Base-by-base conservation (phyloP, 92 coral and sea anemone genomes). In the Micromussa lordhowensis region DNA sequence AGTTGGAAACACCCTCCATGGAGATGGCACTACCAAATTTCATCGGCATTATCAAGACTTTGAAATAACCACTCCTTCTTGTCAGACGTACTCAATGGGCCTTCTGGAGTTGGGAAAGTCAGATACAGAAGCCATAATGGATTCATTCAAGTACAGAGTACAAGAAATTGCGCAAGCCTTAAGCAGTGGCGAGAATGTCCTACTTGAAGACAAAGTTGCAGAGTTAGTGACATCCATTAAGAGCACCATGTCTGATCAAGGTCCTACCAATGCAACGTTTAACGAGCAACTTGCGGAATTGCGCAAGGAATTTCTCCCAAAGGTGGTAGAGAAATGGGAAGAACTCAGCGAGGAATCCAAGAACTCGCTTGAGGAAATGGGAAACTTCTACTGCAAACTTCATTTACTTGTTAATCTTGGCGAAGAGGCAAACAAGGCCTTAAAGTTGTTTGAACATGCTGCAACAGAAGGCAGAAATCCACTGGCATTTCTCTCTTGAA, bases 401-500 rank as follows among this genome's bases (percentile, higher is more conserved):
- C 59, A 88, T 30, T 82, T 88, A 53, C 86, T 88, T 69, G 87
- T 88, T 4, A 88, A 88, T 70, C 79, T 88, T 38, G 91, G 75
- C 28, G 69, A 88, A 38, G 87, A 88, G 35, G 91, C 87, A 80
- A 88, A 81, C 76, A 81, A 88, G 38, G 82, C 81, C 72, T 68
- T 81, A 68, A 88, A 88, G 38, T 54, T 88, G 90, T 87, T 78
- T 87, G 90, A 87, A 49, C 82, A 87, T 63, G 77, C 77, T 66
- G 91, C 91, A 78, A 81, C 91, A 71, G 91, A 78, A 79, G 85
- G 83, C 77, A 78, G 83, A 79, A 87, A 87, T 40, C 74, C 88
- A 78, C 68, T 87, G 32, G 90, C 85, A 61, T 77, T 87, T 78
- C 83, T 77, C 38, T 87, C 82, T 87, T 87, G 79, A 79, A 86